Evolutionary conservation across 2,888 invertebrate species (phyloP), one percentile per base, ranked within the genome.

Genomic region (Melinopterus prodromus): DNA sequence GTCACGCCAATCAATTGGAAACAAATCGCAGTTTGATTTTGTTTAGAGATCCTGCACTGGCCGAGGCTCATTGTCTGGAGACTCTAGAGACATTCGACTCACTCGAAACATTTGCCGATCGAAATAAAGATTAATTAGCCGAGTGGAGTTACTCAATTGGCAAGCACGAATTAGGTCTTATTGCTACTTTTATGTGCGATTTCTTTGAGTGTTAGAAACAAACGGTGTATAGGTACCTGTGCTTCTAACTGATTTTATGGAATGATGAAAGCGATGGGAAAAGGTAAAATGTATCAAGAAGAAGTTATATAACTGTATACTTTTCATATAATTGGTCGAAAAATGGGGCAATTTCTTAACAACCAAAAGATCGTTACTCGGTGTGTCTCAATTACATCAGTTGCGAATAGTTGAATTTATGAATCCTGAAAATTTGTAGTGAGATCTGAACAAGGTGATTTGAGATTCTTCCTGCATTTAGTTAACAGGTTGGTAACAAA

Each of bases 1-100:
- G 53, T 53, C 53, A 53, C 53, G 53, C 53, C 53, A 53, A 53
- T 53, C 53, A 53, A 53, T 53, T 7, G 53, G 9, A 12, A 53
- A 53, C 53, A 53, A 53, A 53, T 53, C 53, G 53, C 53, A 53
- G 53, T 53, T 53, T 53, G 53, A 53, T 53, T 53, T 53, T 53
- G 53, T 53, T 53, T 3, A 53, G 53, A 53, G 53, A 53, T 53
- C 53, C 53, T 53, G 53, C 12, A 53, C 9, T 12, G 53, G 9
- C 5, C 53, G 7, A 7, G 53, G 53, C 53, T 7, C 53, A 53
- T 53, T 53, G 53, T 53, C 53, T 53, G 9, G 53, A 1, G 53
- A 53, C 53, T 53, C 53, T 53, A 7, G 53, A 53, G 53, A 53
- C 53, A 53, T 53, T 53, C 53, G 53, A 53, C 53, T 53, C 53